Conservation (phyloP, 2,888 invertebrate species). For the Drosophila emarginata region DNA sequence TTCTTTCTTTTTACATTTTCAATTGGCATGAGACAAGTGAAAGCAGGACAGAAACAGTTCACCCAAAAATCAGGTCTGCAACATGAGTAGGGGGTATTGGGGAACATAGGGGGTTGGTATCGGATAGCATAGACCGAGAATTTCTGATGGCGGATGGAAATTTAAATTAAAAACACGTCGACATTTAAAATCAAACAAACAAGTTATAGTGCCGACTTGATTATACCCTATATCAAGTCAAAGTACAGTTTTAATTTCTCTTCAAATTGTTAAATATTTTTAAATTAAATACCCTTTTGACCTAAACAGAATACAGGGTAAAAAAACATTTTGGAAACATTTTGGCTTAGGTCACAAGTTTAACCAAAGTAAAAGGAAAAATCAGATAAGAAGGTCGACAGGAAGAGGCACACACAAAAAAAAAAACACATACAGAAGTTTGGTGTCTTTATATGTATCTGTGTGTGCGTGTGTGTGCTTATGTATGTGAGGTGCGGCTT, state of each 20-base stretch:
- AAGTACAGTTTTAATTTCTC: too few relatives aligned
- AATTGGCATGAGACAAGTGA: not conserved
- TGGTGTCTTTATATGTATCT: not conserved
- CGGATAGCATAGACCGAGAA: not conserved
- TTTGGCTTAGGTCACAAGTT: slow-evolving; percentile 22
- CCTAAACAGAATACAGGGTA: too few relatives aligned
- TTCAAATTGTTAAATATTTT: too few relatives aligned
- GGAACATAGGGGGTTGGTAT: not conserved
- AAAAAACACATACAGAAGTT: too few relatives aligned
- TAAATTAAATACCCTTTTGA: too few relatives aligned
- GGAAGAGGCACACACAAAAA: not conserved
- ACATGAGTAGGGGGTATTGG: not conserved
- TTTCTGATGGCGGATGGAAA: slow-evolving; percentile 38
- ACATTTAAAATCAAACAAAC: slow-evolving; percentile 44
- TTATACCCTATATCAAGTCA: too few relatives aligned
- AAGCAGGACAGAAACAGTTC: not conserved
- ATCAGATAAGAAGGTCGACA: not conserved
- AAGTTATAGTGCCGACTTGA: too few relatives aligned
- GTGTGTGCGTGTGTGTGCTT: not conserved
- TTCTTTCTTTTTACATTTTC: slow-evolving; percentile 2
- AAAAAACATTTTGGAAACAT: slow-evolving; percentile 57
- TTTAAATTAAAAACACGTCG: slow-evolving; percentile 75
- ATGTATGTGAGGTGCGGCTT: slow-evolving; percentile 1
- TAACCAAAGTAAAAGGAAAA: slow-evolving; percentile 10
- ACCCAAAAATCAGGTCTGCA: not conserved